Evolutionary conservation across 2,113 vertebrate genomes (phyloP).

Genomic region (Sinocyclocheilus maitianheensis): DNA sequence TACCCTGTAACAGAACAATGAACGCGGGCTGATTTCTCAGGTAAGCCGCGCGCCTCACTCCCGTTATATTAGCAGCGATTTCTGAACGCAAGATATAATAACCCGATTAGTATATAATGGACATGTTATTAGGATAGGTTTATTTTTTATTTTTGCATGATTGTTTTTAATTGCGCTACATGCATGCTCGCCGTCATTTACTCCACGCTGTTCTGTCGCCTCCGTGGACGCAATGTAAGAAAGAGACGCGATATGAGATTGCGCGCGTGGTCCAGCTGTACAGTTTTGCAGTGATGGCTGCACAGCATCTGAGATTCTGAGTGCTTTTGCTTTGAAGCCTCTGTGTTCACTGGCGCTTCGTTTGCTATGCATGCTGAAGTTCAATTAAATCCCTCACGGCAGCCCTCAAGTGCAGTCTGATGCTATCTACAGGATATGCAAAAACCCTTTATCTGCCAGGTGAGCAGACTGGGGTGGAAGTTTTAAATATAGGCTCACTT

Average conservation of each 20-base stretch:
- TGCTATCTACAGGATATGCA: background rate
- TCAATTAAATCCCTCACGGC: background rate
- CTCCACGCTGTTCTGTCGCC: background rate
- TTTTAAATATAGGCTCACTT: background rate
- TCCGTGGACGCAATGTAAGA: background rate
- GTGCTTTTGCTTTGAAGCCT: slow-evolving; percentile 1
- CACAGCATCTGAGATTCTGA: background rate
- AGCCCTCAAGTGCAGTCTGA: background rate
- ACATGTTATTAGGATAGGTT: background rate
- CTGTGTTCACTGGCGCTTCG: background rate
- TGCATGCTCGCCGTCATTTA: background rate
- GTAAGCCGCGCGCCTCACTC: slow-evolving; percentile 60
- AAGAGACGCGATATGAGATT: background rate
- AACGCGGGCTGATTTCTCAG: slow-evolving; percentile 61
- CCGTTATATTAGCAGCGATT: slow-evolving; percentile 46
- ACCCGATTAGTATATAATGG: background rate
- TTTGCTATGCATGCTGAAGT: slow-evolving; percentile 16
- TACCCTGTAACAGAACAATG: slow-evolving; percentile 33
- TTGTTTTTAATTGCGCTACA: background rate
- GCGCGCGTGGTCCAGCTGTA: background rate
- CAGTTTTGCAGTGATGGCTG: background rate
- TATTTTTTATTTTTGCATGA: background rate
- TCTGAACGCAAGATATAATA: slow-evolving; percentile 36
- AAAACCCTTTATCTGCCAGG: background rate
- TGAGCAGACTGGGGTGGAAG: background rate